Conservation (phyloP, 2,888 invertebrate species). For the Ectobius pallidus region DNA sequence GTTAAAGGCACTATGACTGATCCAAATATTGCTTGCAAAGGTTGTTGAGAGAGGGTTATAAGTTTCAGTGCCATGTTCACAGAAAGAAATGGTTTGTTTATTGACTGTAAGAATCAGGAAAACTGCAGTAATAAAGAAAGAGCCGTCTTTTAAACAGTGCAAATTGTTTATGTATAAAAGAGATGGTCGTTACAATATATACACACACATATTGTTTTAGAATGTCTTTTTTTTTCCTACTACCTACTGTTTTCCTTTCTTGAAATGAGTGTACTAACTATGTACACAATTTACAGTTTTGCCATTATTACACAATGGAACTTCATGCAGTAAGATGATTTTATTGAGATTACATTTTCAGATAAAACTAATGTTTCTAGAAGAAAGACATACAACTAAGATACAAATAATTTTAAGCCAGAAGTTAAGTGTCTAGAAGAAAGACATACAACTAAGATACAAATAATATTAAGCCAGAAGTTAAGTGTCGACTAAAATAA, state of each 20-base stretch:
- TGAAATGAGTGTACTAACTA: not conserved
- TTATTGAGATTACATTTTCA: no score
- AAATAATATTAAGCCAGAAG: no score
- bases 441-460: no score
- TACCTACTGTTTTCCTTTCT: not conserved
- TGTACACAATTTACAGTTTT: not conserved
- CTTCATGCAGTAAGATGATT: no score
- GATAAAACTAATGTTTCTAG: no score
- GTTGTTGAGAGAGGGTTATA: not conserved
- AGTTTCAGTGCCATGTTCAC: conserved; percentile 4
- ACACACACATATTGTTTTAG: not conserved
- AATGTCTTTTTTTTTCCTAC: not conserved
- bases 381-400: no score
- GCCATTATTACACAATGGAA: no score
- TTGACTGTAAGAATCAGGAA: no score
- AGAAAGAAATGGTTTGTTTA: not conserved
- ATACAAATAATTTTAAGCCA: no score
- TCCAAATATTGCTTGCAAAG: not conserved
- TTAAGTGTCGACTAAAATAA: no score
- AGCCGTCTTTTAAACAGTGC: not conserved
- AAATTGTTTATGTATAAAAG: not conserved
- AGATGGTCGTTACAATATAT: not conserved
- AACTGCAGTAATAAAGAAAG: conserved; percentile 1
- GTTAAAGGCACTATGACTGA: not conserved
- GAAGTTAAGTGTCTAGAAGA: no score